Evolutionary conservation across 2,113 vertebrate species (phyloP).

Genomic region (Ophthalmolycus amberensis): DNA sequence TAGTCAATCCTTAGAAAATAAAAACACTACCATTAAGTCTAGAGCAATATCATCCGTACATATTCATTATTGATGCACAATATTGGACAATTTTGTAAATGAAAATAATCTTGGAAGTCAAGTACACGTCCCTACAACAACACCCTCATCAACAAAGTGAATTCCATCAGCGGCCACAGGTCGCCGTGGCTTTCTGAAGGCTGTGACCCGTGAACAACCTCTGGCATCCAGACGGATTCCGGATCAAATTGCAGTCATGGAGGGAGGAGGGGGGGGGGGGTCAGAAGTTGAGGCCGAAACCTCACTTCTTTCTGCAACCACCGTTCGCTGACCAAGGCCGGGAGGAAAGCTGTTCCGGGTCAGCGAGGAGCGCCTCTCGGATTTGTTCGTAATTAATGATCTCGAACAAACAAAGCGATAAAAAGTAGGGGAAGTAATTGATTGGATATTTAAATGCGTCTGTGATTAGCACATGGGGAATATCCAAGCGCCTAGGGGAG

Average conservation of each 20-base stretch:
- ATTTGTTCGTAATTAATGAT: slow-evolving; percentile 66
- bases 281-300: not conserved
- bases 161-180: slow-evolving; percentile 15
- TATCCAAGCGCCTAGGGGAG: not conserved
- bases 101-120: not conserved
- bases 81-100: no score
- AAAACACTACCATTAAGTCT: not conserved
- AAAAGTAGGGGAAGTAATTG: slow-evolving; percentile 61
- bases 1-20: not conserved
- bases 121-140: not conserved
- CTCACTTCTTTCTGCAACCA: not conserved
- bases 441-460: slow-evolving; percentile 34
- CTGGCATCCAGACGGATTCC: not conserved
- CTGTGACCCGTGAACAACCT: slow-evolving; percentile 40
- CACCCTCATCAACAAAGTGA: slow-evolving; percentile 29
- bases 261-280: not conserved
- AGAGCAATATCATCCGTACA: no score
- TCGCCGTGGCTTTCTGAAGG: slow-evolving; percentile 24
- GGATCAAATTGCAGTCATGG: slow-evolving; percentile 9
- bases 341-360: slow-evolving; percentile 41
- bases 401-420: slow-evolving; percentile 55
- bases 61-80: no score
- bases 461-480: slow-evolving; percentile 21
- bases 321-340: not conserved
- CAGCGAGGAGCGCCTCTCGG: slow-evolving; percentile 20